Evolutionary conservation across 2,797 vertebrate genomes (phyloP), one percentile per base, ranked within the genome.

Genomic region (Manis pentadactyla): DNA sequence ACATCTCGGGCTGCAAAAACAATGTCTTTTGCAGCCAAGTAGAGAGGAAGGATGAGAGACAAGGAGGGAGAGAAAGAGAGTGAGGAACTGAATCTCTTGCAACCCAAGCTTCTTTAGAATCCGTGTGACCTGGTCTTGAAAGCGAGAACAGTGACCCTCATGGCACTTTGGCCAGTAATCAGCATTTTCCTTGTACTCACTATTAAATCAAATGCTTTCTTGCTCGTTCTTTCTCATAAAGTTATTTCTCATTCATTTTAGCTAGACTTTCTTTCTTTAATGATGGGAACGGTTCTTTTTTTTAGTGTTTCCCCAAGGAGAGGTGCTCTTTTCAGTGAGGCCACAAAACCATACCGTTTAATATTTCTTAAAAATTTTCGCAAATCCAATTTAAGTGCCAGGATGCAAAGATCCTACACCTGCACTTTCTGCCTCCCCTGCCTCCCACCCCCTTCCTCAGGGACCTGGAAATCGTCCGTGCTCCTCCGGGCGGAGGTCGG

Each of bases 151-250:
- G 57, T 1, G 31, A 39, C 31, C 71, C 66, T 86, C 64, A 4
- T 53, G 84, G 51, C 94, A 95, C 77, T 97, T 95, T 74, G 55
- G 57, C 90, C 92, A 89, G 84, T 31, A 90, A 93, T 79, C 82
- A 64, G 69, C 15, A 29, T 74, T 89, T 92, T 88, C 83, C 25
- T 68, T 61, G 69, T 74, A 96, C 95, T 87, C 91, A 49, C 74
- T 86, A 19, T 94, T 53, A 90, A 94, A 97, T 98, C 86, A 90
- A 97, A 75, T 82, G 95, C 95, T 53, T 96, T 93, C 82, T 96
- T 37, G 42, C 63, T 83, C 11, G 21, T 85, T 94, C 71, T 88
- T 73, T 93, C 87, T 49, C 69, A 57, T 88, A 89, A 98, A 97
- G 92, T 97, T 98, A 94, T 93, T 81, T 77, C 74, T 97, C 51